These are phyloP conservation scores for Daktulosphaira vitifoliae DNA, from an alignment of 1,140 invertebrate genomes.

Conservation along the genomic window DNA sequence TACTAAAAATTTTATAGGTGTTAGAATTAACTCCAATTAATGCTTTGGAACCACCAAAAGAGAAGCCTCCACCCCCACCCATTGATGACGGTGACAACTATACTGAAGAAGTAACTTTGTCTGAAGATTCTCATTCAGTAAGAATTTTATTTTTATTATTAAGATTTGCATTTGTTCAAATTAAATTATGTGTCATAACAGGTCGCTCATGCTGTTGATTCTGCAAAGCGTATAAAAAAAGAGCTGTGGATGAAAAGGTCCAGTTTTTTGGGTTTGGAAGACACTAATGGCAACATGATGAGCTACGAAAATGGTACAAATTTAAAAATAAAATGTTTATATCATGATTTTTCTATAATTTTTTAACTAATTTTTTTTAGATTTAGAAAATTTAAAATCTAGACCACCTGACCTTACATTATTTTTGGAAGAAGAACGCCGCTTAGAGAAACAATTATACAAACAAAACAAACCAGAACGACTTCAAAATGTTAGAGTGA, in stretches of 20 bases:
- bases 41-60: constrained; percentile 64
- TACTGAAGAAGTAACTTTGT: too few relatives aligned
- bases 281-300: constrained; percentile 52
- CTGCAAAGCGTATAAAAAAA: constrained; percentile 75
- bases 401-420: constrained; percentile 71
- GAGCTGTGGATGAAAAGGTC: constrained; percentile 73
- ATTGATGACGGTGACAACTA: constrained; percentile 44
- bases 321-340: not conserved
- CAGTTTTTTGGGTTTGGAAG: constrained; percentile 75
- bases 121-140: too few relatives aligned
- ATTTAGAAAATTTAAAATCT: constrained; percentile 52
- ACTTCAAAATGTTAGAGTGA: not conserved
- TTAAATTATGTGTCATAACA: too few relatives aligned
- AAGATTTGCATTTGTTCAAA: too few relatives aligned
- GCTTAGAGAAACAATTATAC: constrained; percentile 59
- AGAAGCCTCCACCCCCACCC: constrained; percentile 77
- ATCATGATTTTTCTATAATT: too few relatives aligned
- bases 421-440: constrained; percentile 66
- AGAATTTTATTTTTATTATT: too few relatives aligned
- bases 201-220: constrained; percentile 52
- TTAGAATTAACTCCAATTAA: constrained; percentile 18
- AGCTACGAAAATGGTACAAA: constrained; percentile 50
- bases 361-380: not conserved
- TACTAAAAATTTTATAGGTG: constrained; percentile 13
- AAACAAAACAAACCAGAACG: constrained; percentile 34